Percentiles rank a stretch among this genome's conserved stretches.
phyloP scores from a whole-genome alignment of 2,113 vertebrate species.

The Aphelocoma coerulescens region DNA sequence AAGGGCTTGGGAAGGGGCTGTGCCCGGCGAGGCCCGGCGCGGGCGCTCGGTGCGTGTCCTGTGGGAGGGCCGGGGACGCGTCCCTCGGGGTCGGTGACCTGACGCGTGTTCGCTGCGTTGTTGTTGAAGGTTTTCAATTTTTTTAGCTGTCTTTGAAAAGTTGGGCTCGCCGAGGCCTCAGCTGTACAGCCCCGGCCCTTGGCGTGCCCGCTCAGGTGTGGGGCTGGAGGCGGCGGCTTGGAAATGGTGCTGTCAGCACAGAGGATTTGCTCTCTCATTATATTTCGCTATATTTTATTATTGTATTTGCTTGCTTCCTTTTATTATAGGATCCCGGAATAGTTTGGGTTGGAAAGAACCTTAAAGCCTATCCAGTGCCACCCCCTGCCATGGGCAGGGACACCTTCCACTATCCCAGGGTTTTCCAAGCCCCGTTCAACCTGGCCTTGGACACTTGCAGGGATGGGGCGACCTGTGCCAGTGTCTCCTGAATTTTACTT shows the following conservation, averaged over 20 bases:
- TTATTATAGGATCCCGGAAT: neutral
- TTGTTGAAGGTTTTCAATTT: neutral
- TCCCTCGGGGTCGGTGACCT: no score
- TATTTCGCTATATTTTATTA: accelerated
- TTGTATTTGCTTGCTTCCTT: neutral
- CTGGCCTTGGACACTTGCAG: neutral
- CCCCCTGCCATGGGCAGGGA: neutral
- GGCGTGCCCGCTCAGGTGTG: neutral
- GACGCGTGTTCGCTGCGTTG: neutral
- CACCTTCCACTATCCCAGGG: accelerated
- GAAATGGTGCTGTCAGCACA: neutral
- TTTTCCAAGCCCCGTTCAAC: neutral
- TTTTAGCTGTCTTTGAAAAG: neutral
- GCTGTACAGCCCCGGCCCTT: no score
- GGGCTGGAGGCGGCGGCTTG: neutral
- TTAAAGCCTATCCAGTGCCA: neutral
- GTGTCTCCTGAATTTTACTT: neutral
- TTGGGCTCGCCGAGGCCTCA: no score
- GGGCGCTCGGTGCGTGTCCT: neutral
- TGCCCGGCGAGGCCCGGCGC: neutral
- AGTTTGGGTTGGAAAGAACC: no score
- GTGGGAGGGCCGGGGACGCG: neutral
- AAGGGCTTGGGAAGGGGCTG: neutral
- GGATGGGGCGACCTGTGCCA: neutral
- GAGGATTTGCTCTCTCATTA: no score